Evolutionary conservation across 1,140 invertebrate genomes (phyloP), one percentile per base, ranked within the genome.

Genomic region (Marisa cornuarietis): DNA sequence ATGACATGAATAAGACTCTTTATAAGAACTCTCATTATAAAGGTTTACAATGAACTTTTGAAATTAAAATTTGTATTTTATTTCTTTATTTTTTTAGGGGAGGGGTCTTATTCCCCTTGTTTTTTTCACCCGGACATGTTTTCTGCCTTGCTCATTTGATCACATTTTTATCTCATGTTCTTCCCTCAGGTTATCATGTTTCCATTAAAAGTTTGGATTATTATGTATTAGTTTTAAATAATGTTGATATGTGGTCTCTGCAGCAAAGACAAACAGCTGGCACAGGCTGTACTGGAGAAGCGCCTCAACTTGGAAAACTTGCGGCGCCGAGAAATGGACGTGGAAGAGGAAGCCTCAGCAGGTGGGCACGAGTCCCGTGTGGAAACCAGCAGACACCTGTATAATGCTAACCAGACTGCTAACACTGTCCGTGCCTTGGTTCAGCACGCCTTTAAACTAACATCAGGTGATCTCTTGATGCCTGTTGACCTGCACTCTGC

Each of bases 281-380:
- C 83, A 8, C 84, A 85, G 69, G 79, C 82, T 8, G 80, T 85
- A 22, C 79, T 85, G 69, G 89, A 90, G 66, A 86, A 84, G 52
- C 84, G 86, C 49, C 87, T 90, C 83, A 90, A 90, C 76, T 79
- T 90, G 63, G 89, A 90, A 68, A 89, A 89, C 68, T 78, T 88
- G 18, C 86, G 88, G 6, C 82, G 87, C 5, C 85, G 84, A 78
- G 85, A 88, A 42, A 83, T 87, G 81, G 88, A 90, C 76, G 87
- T 89, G 52, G 86, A 87, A 62, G 88, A 89, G 71, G 88, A 90
- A 71, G 76, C 75, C 8, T 69, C 84, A 84, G 80, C 85, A 86
- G 85, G 85, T 78, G 85, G 82, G 52, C 63, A 80, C 80, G 14
- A 81, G 83, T 69, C 76, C 9, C 76, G 76, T 54, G 74, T 80